A percentile compares a stretch with the other conserved stretches of the same genome.
phyloP scores from a whole-genome alignment of 2,113 vertebrate genomes.

The Alosa alosa region DNA sequence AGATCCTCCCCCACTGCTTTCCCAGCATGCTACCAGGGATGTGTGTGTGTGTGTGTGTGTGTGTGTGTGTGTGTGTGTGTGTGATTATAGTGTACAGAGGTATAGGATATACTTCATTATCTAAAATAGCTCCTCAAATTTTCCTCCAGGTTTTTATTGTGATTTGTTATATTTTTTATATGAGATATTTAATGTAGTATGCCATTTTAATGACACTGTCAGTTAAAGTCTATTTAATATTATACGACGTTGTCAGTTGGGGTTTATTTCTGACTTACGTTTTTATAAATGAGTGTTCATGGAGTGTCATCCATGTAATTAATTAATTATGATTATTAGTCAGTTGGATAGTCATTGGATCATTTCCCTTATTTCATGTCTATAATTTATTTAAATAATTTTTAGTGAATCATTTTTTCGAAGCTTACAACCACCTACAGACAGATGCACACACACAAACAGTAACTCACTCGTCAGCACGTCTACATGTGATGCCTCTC shows the following conservation, averaged over 20 bases:
- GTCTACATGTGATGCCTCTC: not conserved
- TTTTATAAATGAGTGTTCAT: not conserved
- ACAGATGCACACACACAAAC: not conserved
- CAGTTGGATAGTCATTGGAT: not conserved
- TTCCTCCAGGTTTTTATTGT: not conserved
- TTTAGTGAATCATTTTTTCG: not conserved
- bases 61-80: conserved; percentile 29
- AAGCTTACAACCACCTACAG: not conserved
- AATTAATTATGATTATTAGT: not conserved
- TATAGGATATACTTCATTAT: not conserved
- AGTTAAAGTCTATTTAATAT: no score
- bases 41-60: conserved; percentile 29
- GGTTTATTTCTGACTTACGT: no score
- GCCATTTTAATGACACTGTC: not conserved
- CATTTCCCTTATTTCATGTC: no score
- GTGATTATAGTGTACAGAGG: not conserved
- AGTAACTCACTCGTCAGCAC: not conserved
- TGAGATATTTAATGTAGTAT: not conserved
- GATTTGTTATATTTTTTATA: not conserved
- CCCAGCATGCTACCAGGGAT: conserved; percentile 47
- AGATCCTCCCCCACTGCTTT: conserved; percentile 65
- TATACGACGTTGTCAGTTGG: no score
- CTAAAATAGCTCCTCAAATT: not conserved
- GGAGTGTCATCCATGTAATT: not conserved
- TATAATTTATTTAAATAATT: not conserved